Base-by-base conservation (phyloP, 2,113 vertebrate species). In the Festucalex cinctus region DNA sequence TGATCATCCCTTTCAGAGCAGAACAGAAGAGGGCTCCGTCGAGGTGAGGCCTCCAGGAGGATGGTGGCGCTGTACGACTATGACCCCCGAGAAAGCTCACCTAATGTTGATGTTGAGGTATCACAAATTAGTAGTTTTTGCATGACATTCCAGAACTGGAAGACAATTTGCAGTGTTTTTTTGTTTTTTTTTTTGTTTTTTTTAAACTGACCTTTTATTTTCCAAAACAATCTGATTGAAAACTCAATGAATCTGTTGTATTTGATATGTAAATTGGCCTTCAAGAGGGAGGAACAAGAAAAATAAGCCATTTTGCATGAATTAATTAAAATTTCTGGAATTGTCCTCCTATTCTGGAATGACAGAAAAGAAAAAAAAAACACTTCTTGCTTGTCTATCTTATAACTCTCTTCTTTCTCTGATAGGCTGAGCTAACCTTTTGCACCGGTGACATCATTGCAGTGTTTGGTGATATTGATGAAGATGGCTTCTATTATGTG, bases 401-500 rank as follows among this genome's bases (percentile, higher is more conserved):
- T 9, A 9, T 13, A 22, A 24, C 9, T n/a, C 6, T 22, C 28
- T 68, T 16, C 73, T 67, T 79, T 60, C 73, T 43, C 73, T 72
- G 51, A 87, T 79, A 99, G 97, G 95, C 95, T 22, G 97, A 99
- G 79, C 89, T 98, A 79, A 92, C 93, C 17, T 98, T 99, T 89
- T 94, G 85, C 72, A 94, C 97, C 0, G 97, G 97, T 26, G 96
- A 98, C 10, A 22, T 98, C 71, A 93, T 99, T 20, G 94, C 93
- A 32, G 94, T 99, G 56, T 96, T 94, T 67, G 94, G 96, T 19
- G 93, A 92, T 71, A 97, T 98, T 82, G 97, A 98, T 1, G 95
- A 98, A 69, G 97, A 99, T 49, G 97, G 97, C 16, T 99, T 98
- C 87, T 98, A 97, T 88, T 97, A 96, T 28, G 97, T 99, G 88